Base-by-base conservation (phyloP, 2,797 vertebrate species). In the Pelodytes ibericus region DNA sequence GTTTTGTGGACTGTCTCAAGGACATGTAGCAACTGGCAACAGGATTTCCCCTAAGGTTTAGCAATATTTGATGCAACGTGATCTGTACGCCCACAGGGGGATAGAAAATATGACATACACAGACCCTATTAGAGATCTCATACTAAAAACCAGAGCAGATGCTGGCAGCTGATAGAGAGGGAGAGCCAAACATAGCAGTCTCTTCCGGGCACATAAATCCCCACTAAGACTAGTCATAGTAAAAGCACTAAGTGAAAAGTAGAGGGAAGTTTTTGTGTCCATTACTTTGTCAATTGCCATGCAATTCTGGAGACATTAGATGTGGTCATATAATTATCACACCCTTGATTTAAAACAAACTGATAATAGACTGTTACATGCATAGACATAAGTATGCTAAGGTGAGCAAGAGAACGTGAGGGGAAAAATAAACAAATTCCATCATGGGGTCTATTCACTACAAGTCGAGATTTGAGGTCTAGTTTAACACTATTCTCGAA, bases 11-110 rank as follows among this genome's bases (percentile, higher is more conserved):
- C 76, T 31, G 53, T 59, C 57, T 79, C 30, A 61, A 73, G 63
- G 76, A 73, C 70, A 79, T 79, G 76, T 72, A 62, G 75, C 75
- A 67, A 78, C 61, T 51, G 69, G 69, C 75, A 67, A 62, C 30
- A 79, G 76, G 57, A 72, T 68, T 79, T 72, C 68, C 76, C 76
- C 76, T 68, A 64, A 73, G 76, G 70, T 72, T 73, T 79, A 62
- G 57, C 76, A 79, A 73, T 79, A 67, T 33, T 67, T 73, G 70
- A 79, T 72, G 76, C 62, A 79, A 79, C 47, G 31, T 68, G 70
- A 73, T 72, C 63, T 68, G 29, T 68, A 79, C 63, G 63, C 70
- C 76, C 57, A 79, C 76, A 41, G 76, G 62, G 70, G 69, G 56
- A 36, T 31, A 56, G 70, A 31, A 39, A 79, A 73, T 72, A 79